A percentile compares a stretch with the other conserved stretches of the same genome.
Conservation (phyloP, 2,797 vertebrate genomes). For the Crax fasciolata region DNA sequence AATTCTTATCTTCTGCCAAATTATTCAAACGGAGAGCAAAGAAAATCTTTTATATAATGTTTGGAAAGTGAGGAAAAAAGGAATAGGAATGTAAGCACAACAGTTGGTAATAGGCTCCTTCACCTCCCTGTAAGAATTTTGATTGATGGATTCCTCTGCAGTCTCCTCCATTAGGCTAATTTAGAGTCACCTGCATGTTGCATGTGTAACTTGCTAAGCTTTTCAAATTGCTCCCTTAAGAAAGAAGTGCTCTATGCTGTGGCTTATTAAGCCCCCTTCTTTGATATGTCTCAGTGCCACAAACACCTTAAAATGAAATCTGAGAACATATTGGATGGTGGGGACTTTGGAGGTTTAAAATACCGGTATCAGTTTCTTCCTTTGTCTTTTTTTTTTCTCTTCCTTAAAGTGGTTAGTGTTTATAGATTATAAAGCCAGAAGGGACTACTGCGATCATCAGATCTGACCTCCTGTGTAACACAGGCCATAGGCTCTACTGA, state of each 20-base stretch:
- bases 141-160: slow-evolving; percentile 30
- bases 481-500: slow-evolving; percentile 51
- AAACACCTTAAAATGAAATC: slow-evolving; percentile 42
- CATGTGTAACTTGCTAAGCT: slow-evolving; percentile 41
- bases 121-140: slow-evolving; percentile 27
- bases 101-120: not conserved
- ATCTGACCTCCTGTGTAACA: slow-evolving; percentile 73
- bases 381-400: not conserved
- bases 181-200: slow-evolving; percentile 41
- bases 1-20: slow-evolving; percentile 53
- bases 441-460: slow-evolving; percentile 43
- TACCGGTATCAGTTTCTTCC: not conserved
- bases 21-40: not conserved
- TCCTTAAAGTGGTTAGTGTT: slow-evolving; percentile 36
- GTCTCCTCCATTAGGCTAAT: slow-evolving; percentile 57
- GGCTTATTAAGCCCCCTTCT: slow-evolving; percentile 29
- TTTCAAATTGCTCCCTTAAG: slow-evolving; percentile 51
- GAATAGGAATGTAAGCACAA: not conserved
- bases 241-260: not conserved
- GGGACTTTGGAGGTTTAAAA: slow-evolving; percentile 28
- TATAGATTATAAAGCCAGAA: slow-evolving; percentile 64
- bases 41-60: slow-evolving; percentile 45
- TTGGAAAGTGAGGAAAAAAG: slow-evolving; percentile 6
- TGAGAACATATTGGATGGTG: not conserved
- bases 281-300: not conserved